These are phyloP conservation scores for Nansenia antarctica DNA, from an alignment of 2,113 vertebrate genomes.

Conservation along the genomic window DNA sequence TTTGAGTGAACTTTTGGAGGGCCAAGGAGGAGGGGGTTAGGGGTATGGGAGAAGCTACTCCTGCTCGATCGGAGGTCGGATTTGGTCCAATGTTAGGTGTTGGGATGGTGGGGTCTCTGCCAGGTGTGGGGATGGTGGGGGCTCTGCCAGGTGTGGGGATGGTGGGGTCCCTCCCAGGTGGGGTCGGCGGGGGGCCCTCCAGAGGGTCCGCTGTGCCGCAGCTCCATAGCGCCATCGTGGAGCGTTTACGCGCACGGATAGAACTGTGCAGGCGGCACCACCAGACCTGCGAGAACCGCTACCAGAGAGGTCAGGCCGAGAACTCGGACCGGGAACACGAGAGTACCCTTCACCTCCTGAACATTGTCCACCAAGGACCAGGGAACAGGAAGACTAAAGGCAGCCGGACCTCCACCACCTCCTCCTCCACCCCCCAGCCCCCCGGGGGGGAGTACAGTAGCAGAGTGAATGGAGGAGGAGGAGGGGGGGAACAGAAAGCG, in stretches of 20 bases:
- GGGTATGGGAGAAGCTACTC: constrained; percentile 90
- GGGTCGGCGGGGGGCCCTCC: constrained; percentile 65
- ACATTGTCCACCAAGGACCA: constrained; percentile 88
- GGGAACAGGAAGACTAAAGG: constrained; percentile 82
- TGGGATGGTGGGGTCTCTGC: constrained; percentile 77
- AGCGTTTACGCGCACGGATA: constrained; percentile 91
- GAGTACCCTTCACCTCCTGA: constrained; percentile 89
- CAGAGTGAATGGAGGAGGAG: constrained; percentile 79
- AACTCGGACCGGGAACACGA: constrained; percentile 88
- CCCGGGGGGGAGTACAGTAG: constrained; percentile 73
- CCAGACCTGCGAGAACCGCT: constrained; percentile 91
- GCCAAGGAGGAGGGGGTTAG: too few species aligned
- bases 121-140: constrained; percentile 66
- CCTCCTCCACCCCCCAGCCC: constrained; percentile 69
- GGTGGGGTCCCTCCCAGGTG: constrained; percentile 74
- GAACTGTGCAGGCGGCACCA: constrained; percentile 92
- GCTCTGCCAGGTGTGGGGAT: constrained; percentile 74
- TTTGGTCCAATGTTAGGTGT: constrained; percentile 71
- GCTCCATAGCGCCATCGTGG: constrained; percentile 92
- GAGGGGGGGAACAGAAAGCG: constrained; percentile 74
- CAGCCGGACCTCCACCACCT: constrained; percentile 69
- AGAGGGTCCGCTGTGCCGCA: constrained; percentile 82
- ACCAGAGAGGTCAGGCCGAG: constrained; percentile 86
- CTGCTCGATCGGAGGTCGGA: constrained; percentile 81
- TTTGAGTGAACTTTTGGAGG: background rate